Evolutionary conservation across 2,113 vertebrate genomes (phyloP).

Genomic region (Tachuris rubrigastra): DNA sequence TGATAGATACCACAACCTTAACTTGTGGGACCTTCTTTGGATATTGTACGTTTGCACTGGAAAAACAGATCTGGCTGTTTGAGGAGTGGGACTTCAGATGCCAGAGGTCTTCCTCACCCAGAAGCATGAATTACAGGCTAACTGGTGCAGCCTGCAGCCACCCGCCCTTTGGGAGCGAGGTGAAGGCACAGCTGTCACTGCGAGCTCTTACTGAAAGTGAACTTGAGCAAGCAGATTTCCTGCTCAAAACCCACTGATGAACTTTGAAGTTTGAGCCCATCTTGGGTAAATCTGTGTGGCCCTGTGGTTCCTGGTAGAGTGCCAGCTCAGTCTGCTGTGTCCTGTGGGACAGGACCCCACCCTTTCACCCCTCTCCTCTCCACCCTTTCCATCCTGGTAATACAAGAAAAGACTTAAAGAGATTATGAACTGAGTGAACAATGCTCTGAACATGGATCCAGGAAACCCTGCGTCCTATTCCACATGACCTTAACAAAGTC

Average conservation of each 20-base stretch:
- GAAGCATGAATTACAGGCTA: background rate
- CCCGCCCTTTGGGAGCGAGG: background rate
- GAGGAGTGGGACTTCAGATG: background rate
- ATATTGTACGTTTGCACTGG: background rate
- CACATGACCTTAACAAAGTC: slow-evolving; percentile 1
- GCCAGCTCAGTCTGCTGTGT: background rate
- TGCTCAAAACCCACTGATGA: background rate
- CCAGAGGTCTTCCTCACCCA: background rate
- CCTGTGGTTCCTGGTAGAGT: background rate
- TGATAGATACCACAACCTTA: background rate
- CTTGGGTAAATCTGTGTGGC: background rate
- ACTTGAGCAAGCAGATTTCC: background rate
- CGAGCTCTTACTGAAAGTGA: background rate
- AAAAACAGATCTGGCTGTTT: background rate
- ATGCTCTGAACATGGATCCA: background rate
- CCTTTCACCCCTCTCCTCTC: background rate
- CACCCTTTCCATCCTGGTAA: slow-evolving; percentile 19
- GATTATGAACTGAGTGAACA: background rate
- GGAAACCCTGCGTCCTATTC: background rate
- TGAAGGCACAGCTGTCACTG: background rate
- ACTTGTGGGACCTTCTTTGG: background rate
- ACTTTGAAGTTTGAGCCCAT: background rate
- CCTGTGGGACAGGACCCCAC: background rate
- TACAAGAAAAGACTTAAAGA: background rate
- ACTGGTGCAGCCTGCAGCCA: background rate